phyloP scores from a whole-genome alignment of 2,888 invertebrate genomes.

The Brachylomia viminalis region DNA sequence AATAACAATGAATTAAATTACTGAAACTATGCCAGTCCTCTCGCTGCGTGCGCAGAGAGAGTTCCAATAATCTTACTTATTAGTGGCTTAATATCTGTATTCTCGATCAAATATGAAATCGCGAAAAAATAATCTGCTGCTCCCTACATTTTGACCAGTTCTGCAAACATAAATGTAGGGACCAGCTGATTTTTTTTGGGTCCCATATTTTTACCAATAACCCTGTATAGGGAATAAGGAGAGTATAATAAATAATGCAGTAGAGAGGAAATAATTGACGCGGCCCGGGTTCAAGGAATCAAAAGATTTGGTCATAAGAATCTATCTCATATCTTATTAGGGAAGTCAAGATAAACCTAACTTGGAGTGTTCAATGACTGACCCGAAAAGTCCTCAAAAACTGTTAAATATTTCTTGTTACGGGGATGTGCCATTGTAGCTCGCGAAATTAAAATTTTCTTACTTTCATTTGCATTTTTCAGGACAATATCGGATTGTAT shows the following conservation, averaged over 20 bases:
- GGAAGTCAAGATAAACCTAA: constrained; percentile 22
- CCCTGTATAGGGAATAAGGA: too few species aligned
- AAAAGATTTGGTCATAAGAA: constrained; percentile 20
- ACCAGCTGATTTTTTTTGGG: too few species aligned
- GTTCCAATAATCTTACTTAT: constrained; percentile 13
- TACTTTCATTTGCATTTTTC: too few species aligned
- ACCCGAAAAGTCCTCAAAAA: constrained; percentile 13
- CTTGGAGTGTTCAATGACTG: constrained; percentile 8
- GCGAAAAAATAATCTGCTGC: too few species aligned
- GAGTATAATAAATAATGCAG: not conserved
- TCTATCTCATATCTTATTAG: constrained; percentile 2
- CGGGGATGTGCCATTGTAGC: not conserved
- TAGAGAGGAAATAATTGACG: not conserved
- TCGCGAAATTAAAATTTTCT: not conserved
- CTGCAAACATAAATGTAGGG: too few species aligned
- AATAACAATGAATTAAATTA: constrained; percentile 19
- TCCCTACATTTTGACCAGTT: too few species aligned
- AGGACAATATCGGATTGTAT: not conserved
- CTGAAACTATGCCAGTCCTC: constrained; percentile 24
- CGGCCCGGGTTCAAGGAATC: not conserved
- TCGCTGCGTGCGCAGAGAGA: not conserved
- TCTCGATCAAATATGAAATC: too few species aligned
- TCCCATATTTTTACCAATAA: too few species aligned
- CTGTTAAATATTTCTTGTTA: constrained; percentile 18
- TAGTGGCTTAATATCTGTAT: constrained; percentile 1